Evolutionary conservation across 1,140 invertebrate genomes (phyloP).

Genomic region (Lepidurus packardi): DNA sequence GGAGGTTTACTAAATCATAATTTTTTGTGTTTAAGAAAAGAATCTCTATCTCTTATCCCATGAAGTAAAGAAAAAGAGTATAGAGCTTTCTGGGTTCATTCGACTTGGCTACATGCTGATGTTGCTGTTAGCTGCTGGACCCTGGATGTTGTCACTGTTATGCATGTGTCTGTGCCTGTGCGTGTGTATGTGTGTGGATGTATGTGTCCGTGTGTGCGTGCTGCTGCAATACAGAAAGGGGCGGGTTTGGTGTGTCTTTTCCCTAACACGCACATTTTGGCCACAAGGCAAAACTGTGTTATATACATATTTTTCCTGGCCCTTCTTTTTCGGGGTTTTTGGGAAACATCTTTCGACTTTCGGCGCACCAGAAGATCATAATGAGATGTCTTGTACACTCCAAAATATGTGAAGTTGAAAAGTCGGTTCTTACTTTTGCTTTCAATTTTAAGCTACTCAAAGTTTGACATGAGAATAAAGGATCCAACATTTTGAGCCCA

Average conservation of each 20-base stretch:
- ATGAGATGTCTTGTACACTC: not conserved
- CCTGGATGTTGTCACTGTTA: too few relatives aligned
- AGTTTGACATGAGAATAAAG: too few relatives aligned
- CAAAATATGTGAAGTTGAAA: not conserved
- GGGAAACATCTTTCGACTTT: not conserved
- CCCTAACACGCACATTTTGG: not conserved
- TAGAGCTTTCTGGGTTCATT: too few relatives aligned
- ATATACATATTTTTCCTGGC: not conserved
- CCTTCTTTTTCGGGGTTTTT: not conserved
- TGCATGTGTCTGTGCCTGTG: not conserved
- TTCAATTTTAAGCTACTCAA: too few relatives aligned
- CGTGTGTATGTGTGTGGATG: not conserved
- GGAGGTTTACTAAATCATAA: too few relatives aligned
- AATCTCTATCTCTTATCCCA: too few relatives aligned
- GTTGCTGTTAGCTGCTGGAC: too few relatives aligned
- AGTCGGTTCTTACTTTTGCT: too few relatives aligned
- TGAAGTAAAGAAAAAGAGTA: too few relatives aligned
- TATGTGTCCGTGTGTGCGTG: not conserved
- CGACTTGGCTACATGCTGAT: too few relatives aligned
- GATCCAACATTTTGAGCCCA: too few relatives aligned
- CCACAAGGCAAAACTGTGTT: not conserved
- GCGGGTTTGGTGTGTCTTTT: slow-evolving; percentile 3
- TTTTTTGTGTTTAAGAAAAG: too few relatives aligned
- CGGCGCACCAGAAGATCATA: not conserved
- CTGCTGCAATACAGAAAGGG: not conserved